A percentile compares a stretch with the other conserved stretches of the same genome.
Evolutionary conservation across 2,797 vertebrate genomes (phyloP).

Genomic region (Hippoglossus hippoglossus): DNA sequence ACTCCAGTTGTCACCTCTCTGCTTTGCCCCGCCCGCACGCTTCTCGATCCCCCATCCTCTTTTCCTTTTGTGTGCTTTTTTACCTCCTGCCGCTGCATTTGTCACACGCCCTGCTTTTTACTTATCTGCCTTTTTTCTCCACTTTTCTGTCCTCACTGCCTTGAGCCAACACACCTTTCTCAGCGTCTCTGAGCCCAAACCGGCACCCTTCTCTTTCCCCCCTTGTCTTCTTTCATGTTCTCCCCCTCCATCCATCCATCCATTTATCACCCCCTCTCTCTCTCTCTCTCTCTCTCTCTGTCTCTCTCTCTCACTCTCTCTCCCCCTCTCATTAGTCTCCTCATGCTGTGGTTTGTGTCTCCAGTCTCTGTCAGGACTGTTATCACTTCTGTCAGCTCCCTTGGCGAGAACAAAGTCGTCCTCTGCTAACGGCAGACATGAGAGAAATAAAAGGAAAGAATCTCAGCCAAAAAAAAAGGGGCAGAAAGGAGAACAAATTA

Average conservation of each 20-base stretch:
- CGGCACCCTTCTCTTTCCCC: slow-evolving; percentile 34
- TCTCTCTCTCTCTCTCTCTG: slow-evolving; percentile 36
- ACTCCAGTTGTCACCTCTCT: slow-evolving; percentile 54
- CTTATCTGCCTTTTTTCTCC: slow-evolving; percentile 26
- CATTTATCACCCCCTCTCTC: slow-evolving; percentile 54
- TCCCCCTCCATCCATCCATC: slow-evolving; percentile 58
- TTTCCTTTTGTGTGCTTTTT: slow-evolving; percentile 59
- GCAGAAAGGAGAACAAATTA: slow-evolving; percentile 62
- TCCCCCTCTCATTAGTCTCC: slow-evolving; percentile 79
- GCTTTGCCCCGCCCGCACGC: slow-evolving; percentile 21
- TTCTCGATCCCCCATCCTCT: slow-evolving; percentile 28
- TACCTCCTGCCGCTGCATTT: slow-evolving; percentile 55
- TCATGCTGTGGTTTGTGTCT: slow-evolving; percentile 77
- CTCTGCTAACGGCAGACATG: slow-evolving; percentile 80
- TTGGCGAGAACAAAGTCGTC: slow-evolving; percentile 85
- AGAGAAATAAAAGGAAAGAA: slow-evolving; percentile 80
- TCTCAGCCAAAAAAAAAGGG: slow-evolving; percentile 62
- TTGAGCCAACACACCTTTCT: slow-evolving; percentile 53
- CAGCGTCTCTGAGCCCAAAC: slow-evolving; percentile 46
- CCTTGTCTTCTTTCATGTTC: slow-evolving; percentile 61
- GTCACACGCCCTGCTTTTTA: slow-evolving; percentile 47
- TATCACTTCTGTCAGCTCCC: slow-evolving; percentile 86
- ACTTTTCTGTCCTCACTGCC: slow-evolving; percentile 37
- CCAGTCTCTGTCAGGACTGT: slow-evolving; percentile 84
- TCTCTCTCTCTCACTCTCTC: slow-evolving; percentile 60